Percentiles rank a stretch among this genome's conserved stretches.
Evolutionary conservation across 1,140 invertebrate genomes (phyloP).

Genomic region (Procambarus virginalis): DNA sequence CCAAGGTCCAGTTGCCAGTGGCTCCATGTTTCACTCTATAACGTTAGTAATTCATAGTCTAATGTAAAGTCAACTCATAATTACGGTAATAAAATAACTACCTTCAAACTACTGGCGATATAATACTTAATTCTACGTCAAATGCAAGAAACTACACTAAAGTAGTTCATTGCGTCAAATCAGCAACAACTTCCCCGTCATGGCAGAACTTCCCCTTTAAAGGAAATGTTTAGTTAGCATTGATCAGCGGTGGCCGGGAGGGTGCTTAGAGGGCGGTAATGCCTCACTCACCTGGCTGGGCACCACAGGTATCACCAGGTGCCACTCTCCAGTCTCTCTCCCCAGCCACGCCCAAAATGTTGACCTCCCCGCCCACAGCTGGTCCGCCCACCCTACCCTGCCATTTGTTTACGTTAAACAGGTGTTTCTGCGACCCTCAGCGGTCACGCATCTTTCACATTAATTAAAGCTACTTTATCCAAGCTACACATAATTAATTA

Average conservation of each 20-base stretch:
- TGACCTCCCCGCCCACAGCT: not conserved
- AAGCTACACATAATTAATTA: not conserved
- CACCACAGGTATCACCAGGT: not conserved
- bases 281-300: not conserved
- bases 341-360: not conserved
- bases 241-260: not conserved
- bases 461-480: not conserved
- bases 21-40: no score
- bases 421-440: not conserved
- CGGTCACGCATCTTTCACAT: no score
- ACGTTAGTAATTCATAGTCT: no score
- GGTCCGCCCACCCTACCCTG: not conserved
- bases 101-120: no score
- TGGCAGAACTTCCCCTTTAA: conserved; percentile 1
- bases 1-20: no score
- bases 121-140: no score
- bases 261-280: not conserved
- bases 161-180: not conserved
- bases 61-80: no score
- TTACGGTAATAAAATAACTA: no score
- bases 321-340: not conserved
- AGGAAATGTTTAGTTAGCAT: not conserved
- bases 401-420: conserved; percentile 10
- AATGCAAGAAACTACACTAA: not conserved
- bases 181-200: not conserved